These are phyloP conservation scores for Lucilia sericata DNA, from an alignment of 1,140 invertebrate species.

Conservation along the genomic window DNA sequence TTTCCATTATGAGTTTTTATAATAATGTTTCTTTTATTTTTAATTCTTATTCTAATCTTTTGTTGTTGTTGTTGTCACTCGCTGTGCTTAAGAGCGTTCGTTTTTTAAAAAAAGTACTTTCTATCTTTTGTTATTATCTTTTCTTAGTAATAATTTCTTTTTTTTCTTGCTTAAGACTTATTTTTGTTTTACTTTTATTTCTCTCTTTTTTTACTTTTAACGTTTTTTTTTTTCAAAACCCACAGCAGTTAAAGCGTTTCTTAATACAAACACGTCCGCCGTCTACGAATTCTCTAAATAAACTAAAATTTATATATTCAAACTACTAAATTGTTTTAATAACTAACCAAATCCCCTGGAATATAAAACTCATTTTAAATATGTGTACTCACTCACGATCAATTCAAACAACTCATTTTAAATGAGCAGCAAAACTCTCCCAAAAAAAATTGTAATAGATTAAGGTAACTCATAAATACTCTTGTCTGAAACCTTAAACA, in stretches of 20 bases:
- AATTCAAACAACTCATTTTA: background rate
- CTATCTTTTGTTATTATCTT: slow-evolving; percentile 21
- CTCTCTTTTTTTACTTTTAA: slow-evolving; percentile 15
- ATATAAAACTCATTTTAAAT: background rate
- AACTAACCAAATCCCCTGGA: background rate
- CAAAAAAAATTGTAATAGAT: background rate
- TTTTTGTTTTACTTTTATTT: background rate
- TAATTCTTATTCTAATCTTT: slow-evolving; percentile 10
- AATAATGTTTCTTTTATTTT: background rate
- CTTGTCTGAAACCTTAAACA: background rate
- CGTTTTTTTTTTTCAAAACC: slow-evolving; percentile 43
- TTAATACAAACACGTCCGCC: slow-evolving; percentile 52
- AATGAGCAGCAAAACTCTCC: background rate
- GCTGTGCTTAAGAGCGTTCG: background rate
- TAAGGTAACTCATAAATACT: background rate
- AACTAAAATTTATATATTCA: slow-evolving; percentile 54
- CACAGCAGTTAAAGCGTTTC: background rate
- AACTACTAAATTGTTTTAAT: background rate
- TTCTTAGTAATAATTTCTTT: slow-evolving; percentile 19
- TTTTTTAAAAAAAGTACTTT: slow-evolving; percentile 8
- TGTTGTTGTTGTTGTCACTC: slow-evolving; percentile 2
- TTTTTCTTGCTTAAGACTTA: background rate
- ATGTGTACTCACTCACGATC: background rate
- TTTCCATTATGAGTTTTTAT: slow-evolving; percentile 55
- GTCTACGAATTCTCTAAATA: slow-evolving; percentile 56